phyloP scores from a whole-genome alignment of 2,113 vertebrate genomes.

The Herpailurus yagouaroundi region DNA sequence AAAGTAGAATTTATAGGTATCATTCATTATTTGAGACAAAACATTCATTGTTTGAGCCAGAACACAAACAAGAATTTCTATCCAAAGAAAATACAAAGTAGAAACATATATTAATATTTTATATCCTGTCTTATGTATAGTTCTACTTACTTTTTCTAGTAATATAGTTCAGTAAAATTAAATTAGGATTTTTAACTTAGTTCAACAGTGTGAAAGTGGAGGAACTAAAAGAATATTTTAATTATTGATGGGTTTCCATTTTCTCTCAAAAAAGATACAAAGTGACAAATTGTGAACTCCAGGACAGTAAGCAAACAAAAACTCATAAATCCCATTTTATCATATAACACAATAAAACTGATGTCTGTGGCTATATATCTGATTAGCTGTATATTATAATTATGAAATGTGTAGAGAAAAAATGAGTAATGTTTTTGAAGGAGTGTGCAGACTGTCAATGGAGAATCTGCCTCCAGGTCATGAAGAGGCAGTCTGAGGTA shows the following conservation, averaged over 20 bases:
- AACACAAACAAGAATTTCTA: constrained; percentile 31
- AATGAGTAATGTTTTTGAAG: constrained; percentile 3
- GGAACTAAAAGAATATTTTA: neutral
- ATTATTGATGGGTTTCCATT: neutral
- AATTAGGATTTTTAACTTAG: neutral
- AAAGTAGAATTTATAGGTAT: constrained; percentile 25
- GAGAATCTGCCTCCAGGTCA: neutral
- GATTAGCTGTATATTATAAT: neutral
- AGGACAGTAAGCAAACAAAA: neutral
- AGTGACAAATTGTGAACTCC: neutral
- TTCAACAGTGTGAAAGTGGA: neutral
- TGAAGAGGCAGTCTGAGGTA: neutral
- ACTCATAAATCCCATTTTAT: neutral
- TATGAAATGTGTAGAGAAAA: constrained; percentile 28
- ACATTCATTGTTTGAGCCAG: neutral
- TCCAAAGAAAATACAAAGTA: neutral
- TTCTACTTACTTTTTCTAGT: neutral
- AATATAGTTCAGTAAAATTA: constrained; percentile 4
- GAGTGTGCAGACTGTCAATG: neutral
- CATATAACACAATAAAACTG: neutral
- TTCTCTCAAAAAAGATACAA: neutral
- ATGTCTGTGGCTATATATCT: neutral
- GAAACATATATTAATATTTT: neutral
- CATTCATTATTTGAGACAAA: neutral
- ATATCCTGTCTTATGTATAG: neutral